Percentiles rank a stretch among this genome's conserved stretches.
phyloP scores from a whole-genome alignment of 2,113 vertebrate species.

The Phrynocephalus versicolor region DNA sequence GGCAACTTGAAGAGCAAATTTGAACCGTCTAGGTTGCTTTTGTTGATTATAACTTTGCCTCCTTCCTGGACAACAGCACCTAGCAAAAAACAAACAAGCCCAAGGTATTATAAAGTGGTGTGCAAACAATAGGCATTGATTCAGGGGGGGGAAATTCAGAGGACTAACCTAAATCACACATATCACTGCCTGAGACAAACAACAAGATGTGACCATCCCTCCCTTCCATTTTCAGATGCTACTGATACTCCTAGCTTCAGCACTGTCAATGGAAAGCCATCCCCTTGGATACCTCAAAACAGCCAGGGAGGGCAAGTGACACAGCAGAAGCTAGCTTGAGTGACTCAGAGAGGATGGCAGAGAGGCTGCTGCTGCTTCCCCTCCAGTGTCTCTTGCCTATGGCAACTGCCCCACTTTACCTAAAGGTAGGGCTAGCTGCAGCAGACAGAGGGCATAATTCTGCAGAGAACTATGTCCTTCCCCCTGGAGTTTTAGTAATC shows the following conservation, averaged over 20 bases:
- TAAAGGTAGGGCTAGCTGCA: not conserved
- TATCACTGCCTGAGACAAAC: not conserved
- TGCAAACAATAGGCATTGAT: conserved; percentile 1
- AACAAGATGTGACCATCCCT: not conserved
- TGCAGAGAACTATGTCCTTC: not conserved
- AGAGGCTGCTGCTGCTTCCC: not conserved
- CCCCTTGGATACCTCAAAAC: not conserved
- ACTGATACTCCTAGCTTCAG: not conserved
- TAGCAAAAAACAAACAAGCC: conserved; percentile 53
- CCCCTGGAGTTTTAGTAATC: not conserved
- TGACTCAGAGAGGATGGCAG: not conserved
- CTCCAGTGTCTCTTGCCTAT: not conserved
- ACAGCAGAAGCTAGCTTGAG: not conserved
- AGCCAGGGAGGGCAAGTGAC: not conserved
- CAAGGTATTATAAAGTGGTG: conserved; percentile 5
- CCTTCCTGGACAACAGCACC: conserved; percentile 85
- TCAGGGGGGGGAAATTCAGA: not conserved
- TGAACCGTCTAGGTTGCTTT: conserved; percentile 83
- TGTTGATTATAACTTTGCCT: conserved; percentile 80
- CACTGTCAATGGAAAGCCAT: not conserved
- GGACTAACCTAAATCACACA: not conserved
- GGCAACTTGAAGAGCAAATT: conserved; percentile 87
- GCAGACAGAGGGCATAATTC: not conserved
- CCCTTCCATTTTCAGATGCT: not conserved
- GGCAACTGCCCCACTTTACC: not conserved